Evolutionary conservation across 1,140 invertebrate species (phyloP), one percentile per base, ranked within the genome.

Genomic region (Drosophila tristis): DNA sequence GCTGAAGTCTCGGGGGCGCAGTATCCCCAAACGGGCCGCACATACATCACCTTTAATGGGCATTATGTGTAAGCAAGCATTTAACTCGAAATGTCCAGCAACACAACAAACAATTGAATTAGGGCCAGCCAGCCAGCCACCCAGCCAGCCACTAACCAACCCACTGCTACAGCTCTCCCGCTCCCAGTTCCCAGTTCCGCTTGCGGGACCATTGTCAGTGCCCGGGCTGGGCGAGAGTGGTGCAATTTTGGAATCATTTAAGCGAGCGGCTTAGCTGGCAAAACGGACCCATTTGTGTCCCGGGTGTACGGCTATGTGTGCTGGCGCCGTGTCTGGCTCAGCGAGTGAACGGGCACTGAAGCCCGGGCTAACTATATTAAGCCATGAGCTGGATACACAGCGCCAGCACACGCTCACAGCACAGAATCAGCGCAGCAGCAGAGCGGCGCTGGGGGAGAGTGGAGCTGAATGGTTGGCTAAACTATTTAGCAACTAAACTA

Each of bases 71-170:
- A 66, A 67, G 81, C 81, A 67, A 70, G 81, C 81, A 87, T 80
- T 86, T 86, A 87, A 75, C 64, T 76, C 61, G 64, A 81, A 86
- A 86, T 86, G 78, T 66, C 62, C 64, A 26, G 74, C 60, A 81
- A 71, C 74, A 85, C 78, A 71, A 87, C 78, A 87, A 86, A 86
- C 81, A 86, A 86, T 86, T 86, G 81, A 86, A 86, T 86, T 86
- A 86, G 65, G 74, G 53, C 68, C 73, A 59, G 54, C 61, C 60
- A 58, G 67, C 70, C 74, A 73, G 56, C 61, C 71, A 31, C 0
- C 16, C 16, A 16, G 20, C 20, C 20, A 20, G 20, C 20, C 20
- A 20, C 20, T 20, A 20, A 2, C 1, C 20, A 20, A 20, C 20
- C 20, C 20, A 20, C 20, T 20, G 20, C 20, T 20, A 20, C 20